Conservation (phyloP, 2,888 invertebrate species). For the Phyllotreta striolata region DNA sequence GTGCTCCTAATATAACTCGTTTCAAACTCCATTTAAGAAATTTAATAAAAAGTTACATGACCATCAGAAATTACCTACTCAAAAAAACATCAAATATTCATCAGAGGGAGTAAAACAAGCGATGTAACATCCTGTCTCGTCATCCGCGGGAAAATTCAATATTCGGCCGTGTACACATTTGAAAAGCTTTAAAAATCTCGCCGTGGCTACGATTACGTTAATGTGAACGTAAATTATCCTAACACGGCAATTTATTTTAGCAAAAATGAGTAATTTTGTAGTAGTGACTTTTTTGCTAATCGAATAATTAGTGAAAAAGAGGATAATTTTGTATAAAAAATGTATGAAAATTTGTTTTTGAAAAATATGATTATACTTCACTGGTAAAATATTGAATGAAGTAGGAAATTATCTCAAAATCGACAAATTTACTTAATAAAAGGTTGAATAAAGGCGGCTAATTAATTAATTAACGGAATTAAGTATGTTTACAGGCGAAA, state of each 20-base stretch:
- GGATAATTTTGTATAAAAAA: no score
- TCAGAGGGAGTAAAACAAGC: constrained; percentile 50
- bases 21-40: constrained; percentile 19
- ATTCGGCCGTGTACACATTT: constrained; percentile 24
- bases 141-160: constrained; percentile 25
- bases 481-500: neutral
- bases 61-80: constrained; percentile 47
- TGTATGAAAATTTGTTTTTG: no score
- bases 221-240: constrained; percentile 1
- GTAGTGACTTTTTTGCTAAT: no score
- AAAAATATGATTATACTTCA: no score
- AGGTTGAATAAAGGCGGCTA: no score
- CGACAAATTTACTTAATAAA: no score
- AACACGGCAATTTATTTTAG: neutral
- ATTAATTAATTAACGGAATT: no score
- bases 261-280: neutral
- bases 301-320: no score
- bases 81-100: constrained; percentile 59
- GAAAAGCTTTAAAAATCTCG: constrained; percentile 5
- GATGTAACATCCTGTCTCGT: constrained; percentile 24
- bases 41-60: constrained; percentile 40
- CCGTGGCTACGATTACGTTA: neutral
- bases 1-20: constrained; percentile 12
- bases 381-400: no score
- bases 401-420: no score